Conservation (phyloP, 2,888 invertebrate species). For the Rhorus exstirpatorius region DNA sequence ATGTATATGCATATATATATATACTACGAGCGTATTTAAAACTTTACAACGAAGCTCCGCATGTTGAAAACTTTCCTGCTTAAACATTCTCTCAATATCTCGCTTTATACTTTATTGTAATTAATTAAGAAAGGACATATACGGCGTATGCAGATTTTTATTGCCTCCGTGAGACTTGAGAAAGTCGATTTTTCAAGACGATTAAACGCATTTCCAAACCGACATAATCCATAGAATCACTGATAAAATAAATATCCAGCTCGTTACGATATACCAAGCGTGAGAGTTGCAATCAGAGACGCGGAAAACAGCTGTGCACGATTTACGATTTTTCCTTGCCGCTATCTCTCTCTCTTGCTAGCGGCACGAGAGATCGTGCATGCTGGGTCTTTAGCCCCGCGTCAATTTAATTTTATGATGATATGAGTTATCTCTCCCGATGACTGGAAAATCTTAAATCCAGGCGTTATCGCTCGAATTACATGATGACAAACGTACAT, state of each 20-base stretch:
- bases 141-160: constrained; percentile 11
- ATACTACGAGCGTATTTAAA: neutral
- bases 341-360: neutral
- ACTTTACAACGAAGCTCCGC: constrained; percentile 34
- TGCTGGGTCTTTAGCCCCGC: constrained; percentile 12
- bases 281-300: neutral
- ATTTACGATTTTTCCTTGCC: constrained; percentile 3
- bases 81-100: constrained; percentile 33
- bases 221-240: neutral
- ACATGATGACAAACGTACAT: constrained; percentile 17
- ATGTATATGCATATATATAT: constrained; percentile 41
- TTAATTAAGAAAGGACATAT: too few species aligned
- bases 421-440: constrained; percentile 51
- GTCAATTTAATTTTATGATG: constrained; percentile 39
- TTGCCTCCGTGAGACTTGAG: neutral
- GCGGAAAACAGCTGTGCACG: constrained; percentile 7
- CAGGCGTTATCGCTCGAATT: constrained; percentile 21
- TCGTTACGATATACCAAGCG: constrained; percentile 9
- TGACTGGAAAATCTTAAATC: constrained; percentile 3
- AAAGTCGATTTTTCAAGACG: neutral
- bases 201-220: neutral
- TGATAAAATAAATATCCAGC: constrained; percentile 2
- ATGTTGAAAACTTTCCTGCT: constrained; percentile 36
- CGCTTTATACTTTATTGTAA: constrained; percentile 28
- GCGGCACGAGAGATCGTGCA: constrained; percentile 1